Conservation (phyloP, 2,113 vertebrate genomes). For the Sphaerodactylus townsendi region DNA sequence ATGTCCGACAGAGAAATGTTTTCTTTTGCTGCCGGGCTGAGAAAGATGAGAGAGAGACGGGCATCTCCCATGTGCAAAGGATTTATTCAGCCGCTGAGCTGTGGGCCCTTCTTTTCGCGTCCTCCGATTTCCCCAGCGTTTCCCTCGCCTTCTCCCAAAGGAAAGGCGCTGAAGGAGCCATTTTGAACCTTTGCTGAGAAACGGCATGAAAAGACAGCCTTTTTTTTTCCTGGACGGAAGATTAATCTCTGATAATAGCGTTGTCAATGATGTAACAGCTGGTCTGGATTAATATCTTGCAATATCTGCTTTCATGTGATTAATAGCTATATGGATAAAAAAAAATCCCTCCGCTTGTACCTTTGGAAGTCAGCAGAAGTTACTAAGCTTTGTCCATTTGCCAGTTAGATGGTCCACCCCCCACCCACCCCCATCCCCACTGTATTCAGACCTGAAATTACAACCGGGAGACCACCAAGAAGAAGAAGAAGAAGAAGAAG, state of each 20-base stretch:
- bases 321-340: slow-evolving; percentile 80
- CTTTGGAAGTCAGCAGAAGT: slow-evolving; percentile 40
- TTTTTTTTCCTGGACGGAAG: slow-evolving; percentile 40
- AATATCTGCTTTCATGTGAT: slow-evolving; percentile 87
- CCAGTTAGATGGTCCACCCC: neutral
- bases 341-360: slow-evolving; percentile 15
- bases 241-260: slow-evolving; percentile 86
- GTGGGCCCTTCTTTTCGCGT: neutral
- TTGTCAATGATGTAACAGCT: slow-evolving; percentile 71
- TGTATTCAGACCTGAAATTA: neutral
- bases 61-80: neutral
- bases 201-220: slow-evolving; percentile 63
- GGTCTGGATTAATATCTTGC: slow-evolving; percentile 77
- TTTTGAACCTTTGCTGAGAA: slow-evolving; percentile 48
- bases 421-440: neutral
- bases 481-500: too few relatives aligned
- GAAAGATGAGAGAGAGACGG: neutral
- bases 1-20: neutral
- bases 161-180: slow-evolving; percentile 28
- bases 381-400: slow-evolving; percentile 52
- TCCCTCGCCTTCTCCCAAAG: neutral
- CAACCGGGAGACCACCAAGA: neutral
- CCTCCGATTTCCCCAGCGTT: neutral
- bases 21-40: neutral
- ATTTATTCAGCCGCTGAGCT: neutral